Base-by-base conservation (phyloP, 1,140 invertebrate species). In the Cyclargus thomasi region DNA sequence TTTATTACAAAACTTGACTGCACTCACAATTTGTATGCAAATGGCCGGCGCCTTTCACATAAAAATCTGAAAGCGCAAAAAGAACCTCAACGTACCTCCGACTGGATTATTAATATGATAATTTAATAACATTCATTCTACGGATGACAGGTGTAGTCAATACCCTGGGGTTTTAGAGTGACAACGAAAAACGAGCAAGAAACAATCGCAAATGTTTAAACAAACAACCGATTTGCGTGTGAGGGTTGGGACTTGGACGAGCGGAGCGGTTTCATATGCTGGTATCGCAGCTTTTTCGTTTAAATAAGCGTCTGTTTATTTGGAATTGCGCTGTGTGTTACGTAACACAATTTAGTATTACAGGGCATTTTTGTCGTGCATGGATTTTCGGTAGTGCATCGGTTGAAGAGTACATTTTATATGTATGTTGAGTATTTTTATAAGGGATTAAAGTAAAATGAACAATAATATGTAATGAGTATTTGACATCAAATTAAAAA, bases 191-290 rank as follows among this genome's bases (percentile, higher is more conserved):
- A 59, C 55, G 55, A 59, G 4, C n/a, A 65, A 65, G 23, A 55
- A 53, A 55, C 47, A 65, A 65, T 29, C 23, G 36, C 55, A 59
- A 59, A 59, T 59, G 53, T 57, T 71, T 70, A 69, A 71, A 75
- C 71, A 77, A 74, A 74, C 70, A 77, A 72, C 55, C 67, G 63
- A 77, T 79, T 79, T 75, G 73, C 76, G 78, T 80, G 75, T 68
- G 65, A 64, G 57, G 55, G 55, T 2, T 59, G 8, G 6, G 10
- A 11, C 55, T 29, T 29, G 29, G 29, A 20, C 6, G 16, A 18
- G 17, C 11, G 53, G 55, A 59, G 55, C 55, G 55, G 18, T 1
- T 21, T 59, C 39, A 47, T 14, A 47, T 11, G 39, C 39, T 14
- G 10, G 14, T 14, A 47, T 8, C 14, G 14, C 8, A 8, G 39